These are phyloP conservation scores for Rhagonycha lutea DNA, from an alignment of 2,888 invertebrate species.

Conservation along the genomic window DNA sequence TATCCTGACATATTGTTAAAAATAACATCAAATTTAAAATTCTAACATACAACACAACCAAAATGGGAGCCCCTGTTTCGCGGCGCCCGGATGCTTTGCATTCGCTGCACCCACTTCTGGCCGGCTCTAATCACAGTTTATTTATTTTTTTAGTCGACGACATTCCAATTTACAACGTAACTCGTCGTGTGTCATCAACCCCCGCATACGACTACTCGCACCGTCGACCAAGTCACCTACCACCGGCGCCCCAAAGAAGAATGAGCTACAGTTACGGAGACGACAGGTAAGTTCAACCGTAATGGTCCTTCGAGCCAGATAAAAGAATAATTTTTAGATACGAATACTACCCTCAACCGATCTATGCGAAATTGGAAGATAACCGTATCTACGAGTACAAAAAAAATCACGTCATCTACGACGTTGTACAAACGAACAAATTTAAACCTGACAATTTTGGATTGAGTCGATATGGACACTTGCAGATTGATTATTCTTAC, in stretches of 20 bases:
- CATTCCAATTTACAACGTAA: neutral
- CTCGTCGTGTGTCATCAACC: neutral
- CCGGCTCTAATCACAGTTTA: too few species aligned
- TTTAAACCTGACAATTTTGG: slow-evolving; percentile 67
- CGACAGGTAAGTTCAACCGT: slow-evolving; percentile 28
- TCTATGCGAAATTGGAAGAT: slow-evolving; percentile 43
- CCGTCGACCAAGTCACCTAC: neutral
- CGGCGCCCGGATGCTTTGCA: too few species aligned
- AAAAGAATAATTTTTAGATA: slow-evolving; percentile 28
- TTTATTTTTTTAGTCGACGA: neutral
- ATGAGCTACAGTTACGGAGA: slow-evolving; percentile 39
- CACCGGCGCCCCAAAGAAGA: slow-evolving; percentile 34
- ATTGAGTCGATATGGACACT: slow-evolving; percentile 75
- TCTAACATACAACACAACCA: too few species aligned
- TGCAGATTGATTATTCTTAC: slow-evolving; percentile 81
- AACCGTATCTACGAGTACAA: slow-evolving; percentile 34
- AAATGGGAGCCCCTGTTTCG: too few species aligned
- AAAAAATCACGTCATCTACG: slow-evolving; percentile 48
- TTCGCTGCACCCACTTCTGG: too few species aligned
- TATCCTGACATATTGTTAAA: too few species aligned
- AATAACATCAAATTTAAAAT: too few species aligned
- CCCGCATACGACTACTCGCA: slow-evolving; percentile 1
- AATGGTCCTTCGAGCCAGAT: neutral
- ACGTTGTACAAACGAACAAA: slow-evolving; percentile 54
- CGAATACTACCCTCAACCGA: slow-evolving; percentile 38